phyloP scores from a whole-genome alignment of 2,888 invertebrate genomes.

The Meiosimyza decipiens region DNA sequence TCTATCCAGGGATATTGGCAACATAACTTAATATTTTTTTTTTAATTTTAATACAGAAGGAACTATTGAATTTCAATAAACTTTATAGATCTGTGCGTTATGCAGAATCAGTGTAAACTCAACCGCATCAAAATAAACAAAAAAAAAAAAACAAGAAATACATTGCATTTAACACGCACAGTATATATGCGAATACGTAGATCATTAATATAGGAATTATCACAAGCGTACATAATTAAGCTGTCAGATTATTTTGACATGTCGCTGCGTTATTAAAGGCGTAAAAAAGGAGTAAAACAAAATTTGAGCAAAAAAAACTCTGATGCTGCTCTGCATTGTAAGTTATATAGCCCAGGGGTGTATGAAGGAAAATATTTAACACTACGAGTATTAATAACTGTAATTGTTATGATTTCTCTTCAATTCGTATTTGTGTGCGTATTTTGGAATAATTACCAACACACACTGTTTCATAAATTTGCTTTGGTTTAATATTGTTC shows the following conservation, averaged over 20 bases:
- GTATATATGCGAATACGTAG: background rate
- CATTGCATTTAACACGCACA: background rate
- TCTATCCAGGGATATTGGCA: too few relatives aligned
- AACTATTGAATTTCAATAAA: too few relatives aligned
- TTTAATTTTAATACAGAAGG: too few relatives aligned
- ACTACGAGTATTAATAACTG: slow-evolving; percentile 30
- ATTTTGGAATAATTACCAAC: background rate
- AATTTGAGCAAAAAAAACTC: background rate
- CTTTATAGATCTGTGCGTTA: too few relatives aligned
- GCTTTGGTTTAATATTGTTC: too few relatives aligned
- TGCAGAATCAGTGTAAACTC: too few relatives aligned
- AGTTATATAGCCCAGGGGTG: background rate
- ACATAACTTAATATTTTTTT: too few relatives aligned
- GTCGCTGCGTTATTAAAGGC: slow-evolving; percentile 44
- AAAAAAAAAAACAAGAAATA: background rate
- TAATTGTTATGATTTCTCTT: slow-evolving; percentile 24
- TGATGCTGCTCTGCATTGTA: background rate
- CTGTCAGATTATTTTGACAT: slow-evolving; percentile 66
- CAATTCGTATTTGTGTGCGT: background rate
- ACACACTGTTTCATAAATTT: too few relatives aligned
- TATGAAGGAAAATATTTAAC: slow-evolving; percentile 1
- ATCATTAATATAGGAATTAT: slow-evolving; percentile 39
- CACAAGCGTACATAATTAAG: slow-evolving; percentile 61
- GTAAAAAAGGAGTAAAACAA: background rate
- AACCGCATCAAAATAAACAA: slow-evolving; percentile 3